These are phyloP conservation scores for Caenorhabditis panamensis DNA, from an alignment of 2,888 invertebrate species.

Conservation along the genomic window DNA sequence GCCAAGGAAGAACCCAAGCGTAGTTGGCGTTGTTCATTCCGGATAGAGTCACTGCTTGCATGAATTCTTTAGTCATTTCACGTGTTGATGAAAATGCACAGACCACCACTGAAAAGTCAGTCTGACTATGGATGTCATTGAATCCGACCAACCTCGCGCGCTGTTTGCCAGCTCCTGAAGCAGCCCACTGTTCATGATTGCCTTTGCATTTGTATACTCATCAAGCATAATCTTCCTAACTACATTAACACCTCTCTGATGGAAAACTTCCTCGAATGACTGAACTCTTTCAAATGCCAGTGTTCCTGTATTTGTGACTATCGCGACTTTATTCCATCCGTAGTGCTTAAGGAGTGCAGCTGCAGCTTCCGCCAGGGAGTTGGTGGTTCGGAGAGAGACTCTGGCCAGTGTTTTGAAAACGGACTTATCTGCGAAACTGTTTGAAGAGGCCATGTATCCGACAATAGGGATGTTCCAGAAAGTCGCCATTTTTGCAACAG, in stretches of 20 bases:
- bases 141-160: slow-evolving; percentile 70
- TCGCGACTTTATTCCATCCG: slow-evolving; percentile 76
- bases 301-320: slow-evolving; percentile 78
- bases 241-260: slow-evolving; percentile 70
- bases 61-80: slow-evolving; percentile 79
- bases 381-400: slow-evolving; percentile 79
- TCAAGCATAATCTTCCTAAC: slow-evolving; percentile 78
- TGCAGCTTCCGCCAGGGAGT: slow-evolving; percentile 78
- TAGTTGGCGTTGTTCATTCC: slow-evolving; percentile 77
- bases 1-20: slow-evolving; percentile 80
- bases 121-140: slow-evolving; percentile 7
- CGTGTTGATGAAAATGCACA: slow-evolving; percentile 79
- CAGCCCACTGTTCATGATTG: slow-evolving; percentile 73
- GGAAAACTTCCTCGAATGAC: slow-evolving; percentile 80
- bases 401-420: slow-evolving; percentile 79
- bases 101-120: slow-evolving; percentile 74
- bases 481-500: slow-evolving; percentile 80
- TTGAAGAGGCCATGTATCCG: slow-evolving; percentile 80
- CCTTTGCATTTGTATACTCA: slow-evolving; percentile 74
- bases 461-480: slow-evolving; percentile 81
- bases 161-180: slow-evolving; percentile 74
- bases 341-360: slow-evolving; percentile 78
- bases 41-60: slow-evolving; percentile 73
- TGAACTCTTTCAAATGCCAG: slow-evolving; percentile 76
- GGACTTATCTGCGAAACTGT: slow-evolving; percentile 78